Evolutionary conservation across 30 jellyfish, hydroid and myxozoan genomes (phyloP).

Genomic region (Aurelia sp.): DNA sequence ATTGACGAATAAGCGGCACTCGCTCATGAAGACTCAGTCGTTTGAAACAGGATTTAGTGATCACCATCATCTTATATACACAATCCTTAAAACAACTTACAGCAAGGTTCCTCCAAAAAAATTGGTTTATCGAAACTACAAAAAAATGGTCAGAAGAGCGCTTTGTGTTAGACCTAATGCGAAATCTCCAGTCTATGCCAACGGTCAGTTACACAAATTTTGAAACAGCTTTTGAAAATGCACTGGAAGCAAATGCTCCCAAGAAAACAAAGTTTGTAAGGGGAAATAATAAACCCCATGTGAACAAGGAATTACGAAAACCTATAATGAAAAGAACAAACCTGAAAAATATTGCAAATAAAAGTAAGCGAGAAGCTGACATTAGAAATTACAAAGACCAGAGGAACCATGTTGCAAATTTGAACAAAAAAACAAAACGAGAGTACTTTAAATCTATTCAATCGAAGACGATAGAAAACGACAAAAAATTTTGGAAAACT

Average conservation of each 20-base stretch:
- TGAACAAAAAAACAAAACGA: background rate
- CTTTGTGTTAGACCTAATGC: constrained; percentile 22
- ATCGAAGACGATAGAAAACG: background rate
- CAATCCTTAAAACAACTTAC: constrained; percentile 44
- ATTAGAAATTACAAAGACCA: constrained; percentile 20
- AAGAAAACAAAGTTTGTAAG: constrained; percentile 20
- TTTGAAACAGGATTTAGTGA: constrained; percentile 65
- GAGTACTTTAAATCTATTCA: background rate
- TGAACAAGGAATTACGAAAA: too few relatives aligned
- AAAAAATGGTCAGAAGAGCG: constrained; percentile 33
- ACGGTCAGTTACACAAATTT: constrained; percentile 13
- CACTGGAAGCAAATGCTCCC: constrained; percentile 47
- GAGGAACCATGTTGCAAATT: constrained; percentile 21
- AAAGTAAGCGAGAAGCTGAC: constrained; percentile 6
- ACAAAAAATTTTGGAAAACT: constrained; percentile 20
- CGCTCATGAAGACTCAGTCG: constrained; percentile 36
- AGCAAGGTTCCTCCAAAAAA: constrained; percentile 15
- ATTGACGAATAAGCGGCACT: constrained; percentile 15
- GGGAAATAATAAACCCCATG: constrained; percentile 1
- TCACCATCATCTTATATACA: constrained; percentile 58
- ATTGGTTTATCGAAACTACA: constrained; percentile 21
- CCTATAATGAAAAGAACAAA: too few relatives aligned
- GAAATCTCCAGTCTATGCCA: constrained; percentile 27
- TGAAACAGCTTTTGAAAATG: constrained; percentile 15
- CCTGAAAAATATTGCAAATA: too few relatives aligned